These are phyloP conservation scores for Bombus fervidus DNA, from an alignment of 1,140 invertebrate genomes.

Conservation along the genomic window DNA sequence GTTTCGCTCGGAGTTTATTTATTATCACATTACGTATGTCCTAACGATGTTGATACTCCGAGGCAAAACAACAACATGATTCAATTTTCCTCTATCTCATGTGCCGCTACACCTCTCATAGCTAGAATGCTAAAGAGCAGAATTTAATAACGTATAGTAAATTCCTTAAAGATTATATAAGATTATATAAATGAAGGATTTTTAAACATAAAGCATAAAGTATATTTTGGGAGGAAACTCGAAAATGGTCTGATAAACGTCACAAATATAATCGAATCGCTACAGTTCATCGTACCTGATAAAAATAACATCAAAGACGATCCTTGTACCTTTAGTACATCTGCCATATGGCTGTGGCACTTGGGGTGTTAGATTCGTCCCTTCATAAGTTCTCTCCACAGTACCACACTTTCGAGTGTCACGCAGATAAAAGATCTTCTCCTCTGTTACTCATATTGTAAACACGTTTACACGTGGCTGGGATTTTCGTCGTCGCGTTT, in stretches of 20 bases:
- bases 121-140: too few species aligned
- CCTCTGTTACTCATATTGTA: not conserved
- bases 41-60: too few species aligned
- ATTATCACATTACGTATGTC: too few species aligned
- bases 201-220: too few species aligned
- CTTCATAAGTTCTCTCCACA: slow-evolving; percentile 9
- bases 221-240: not conserved
- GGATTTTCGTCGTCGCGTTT: not conserved
- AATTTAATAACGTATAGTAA: too few species aligned
- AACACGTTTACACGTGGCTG: not conserved
- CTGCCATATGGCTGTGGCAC: slow-evolving; percentile 35
- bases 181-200: too few species aligned
- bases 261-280: slow-evolving; percentile 1
- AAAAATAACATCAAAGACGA: slow-evolving; percentile 49
- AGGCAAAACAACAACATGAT: too few species aligned
- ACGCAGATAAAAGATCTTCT: slow-evolving; percentile 26
- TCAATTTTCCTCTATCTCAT: too few species aligned
- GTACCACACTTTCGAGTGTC: slow-evolving; percentile 5
- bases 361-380: slow-evolving; percentile 40
- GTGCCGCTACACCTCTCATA: too few species aligned
- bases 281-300: slow-evolving; percentile 26
- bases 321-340: slow-evolving; percentile 42
- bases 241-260: not conserved
- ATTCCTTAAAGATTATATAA: too few species aligned
- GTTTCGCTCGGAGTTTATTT: too few species aligned